phyloP scores from a whole-genome alignment of 2,113 vertebrate species.

The Dipodomys merriami region DNA sequence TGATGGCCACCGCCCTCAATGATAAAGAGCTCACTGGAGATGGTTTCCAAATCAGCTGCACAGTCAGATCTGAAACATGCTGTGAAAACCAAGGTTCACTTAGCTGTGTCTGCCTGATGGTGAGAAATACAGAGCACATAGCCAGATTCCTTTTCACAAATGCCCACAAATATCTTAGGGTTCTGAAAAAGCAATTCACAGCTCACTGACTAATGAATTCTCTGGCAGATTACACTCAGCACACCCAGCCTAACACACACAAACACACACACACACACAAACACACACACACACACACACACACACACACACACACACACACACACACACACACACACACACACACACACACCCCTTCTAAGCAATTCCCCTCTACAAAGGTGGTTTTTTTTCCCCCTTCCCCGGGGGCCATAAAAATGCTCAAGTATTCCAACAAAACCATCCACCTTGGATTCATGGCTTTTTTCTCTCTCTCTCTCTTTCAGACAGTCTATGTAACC shows the following conservation, averaged over 20 bases:
- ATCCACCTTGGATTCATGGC: background rate
- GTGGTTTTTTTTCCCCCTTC: background rate
- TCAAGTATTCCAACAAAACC: conserved; percentile 56
- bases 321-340: no score
- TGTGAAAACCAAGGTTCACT: conserved; percentile 12
- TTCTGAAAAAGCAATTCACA: conserved; percentile 36
- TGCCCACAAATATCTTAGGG: conserved; percentile 40
- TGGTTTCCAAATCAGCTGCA: background rate
- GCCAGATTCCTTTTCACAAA: conserved; percentile 44
- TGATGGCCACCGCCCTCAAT: background rate
- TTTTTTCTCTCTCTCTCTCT: no score
- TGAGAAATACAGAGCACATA: background rate
- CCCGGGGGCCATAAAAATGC: background rate
- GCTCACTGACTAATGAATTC: conserved; percentile 6
- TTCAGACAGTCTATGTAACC: no score
- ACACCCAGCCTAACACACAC: no score
- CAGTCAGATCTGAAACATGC: background rate
- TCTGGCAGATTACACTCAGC: background rate
- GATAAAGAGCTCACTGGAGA: background rate
- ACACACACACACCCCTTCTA: background rate
- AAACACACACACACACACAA: no score
- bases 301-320: background rate
- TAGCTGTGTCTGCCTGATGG: background rate
- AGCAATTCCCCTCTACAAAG: background rate
- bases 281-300: background rate